Evolutionary conservation across 1,140 invertebrate genomes (phyloP), one percentile per base, ranked within the genome.

Genomic region (Drosophila azteca): DNA sequence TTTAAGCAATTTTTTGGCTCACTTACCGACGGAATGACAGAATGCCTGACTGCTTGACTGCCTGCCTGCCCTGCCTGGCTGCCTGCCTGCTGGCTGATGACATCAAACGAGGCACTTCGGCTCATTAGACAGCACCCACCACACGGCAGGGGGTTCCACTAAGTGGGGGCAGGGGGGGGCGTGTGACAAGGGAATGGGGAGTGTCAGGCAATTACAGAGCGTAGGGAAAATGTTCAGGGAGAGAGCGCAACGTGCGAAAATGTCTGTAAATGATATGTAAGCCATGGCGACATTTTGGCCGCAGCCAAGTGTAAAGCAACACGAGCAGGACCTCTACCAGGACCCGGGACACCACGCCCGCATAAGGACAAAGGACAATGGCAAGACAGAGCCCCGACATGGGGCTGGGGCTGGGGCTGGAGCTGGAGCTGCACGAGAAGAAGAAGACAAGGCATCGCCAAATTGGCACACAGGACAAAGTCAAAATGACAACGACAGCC

Each of bases 1-100:
- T 90, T 88, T 85, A 79, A 79, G 73, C 79, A 77, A 88, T 88
- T 89, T 90, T 90, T 81, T 90, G 85, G 82, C 76, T 87, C 75
- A 88, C 87, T 90, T 90, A 72, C 83, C 81, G 82, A 39, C 31
- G 31, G 8, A 9, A 31, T 8, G 31, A 29, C 29, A 7, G 29
- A 29, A 29, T 29, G 31, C 31, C 31, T 29, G 8, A 31, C 31
- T 9, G 31, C 81, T 52, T 81, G 77, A 54, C 65, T 85, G 81
- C 57, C 77, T 71, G 75, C 62, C 70, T 71, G 24, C 24, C 22
- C 7, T 90, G 85, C 69, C 82, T 87, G 82, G n/a, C 59, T 81
- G 81, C 57, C 77, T 72, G 75, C 65, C 71, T 72, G 70, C 59
- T 54, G 29, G 55, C 75, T 78, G 82, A 87, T 87, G 82, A 87